Evolutionary conservation across 2,797 vertebrate genomes (phyloP).

Genomic region (Remorina albescens): DNA sequence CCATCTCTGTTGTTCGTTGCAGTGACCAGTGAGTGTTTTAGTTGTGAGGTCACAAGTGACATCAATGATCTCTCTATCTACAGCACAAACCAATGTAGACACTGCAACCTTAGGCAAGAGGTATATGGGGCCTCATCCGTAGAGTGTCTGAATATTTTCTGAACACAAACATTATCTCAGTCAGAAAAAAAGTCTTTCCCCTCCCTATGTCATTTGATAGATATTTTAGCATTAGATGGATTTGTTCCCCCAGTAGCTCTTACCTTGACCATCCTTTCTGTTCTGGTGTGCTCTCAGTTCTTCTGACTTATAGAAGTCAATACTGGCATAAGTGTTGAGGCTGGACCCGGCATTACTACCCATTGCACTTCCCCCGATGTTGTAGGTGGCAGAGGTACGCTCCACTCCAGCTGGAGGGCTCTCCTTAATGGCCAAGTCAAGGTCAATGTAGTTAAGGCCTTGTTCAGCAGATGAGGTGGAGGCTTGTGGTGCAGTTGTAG

Average conservation of each 20-base stretch:
- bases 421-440: slow-evolving; percentile 84
- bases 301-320: slow-evolving; percentile 88
- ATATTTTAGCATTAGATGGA: slow-evolving; percentile 23
- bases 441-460: slow-evolving; percentile 90
- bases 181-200: too few species aligned
- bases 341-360: slow-evolving; percentile 66
- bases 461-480: slow-evolving; percentile 77
- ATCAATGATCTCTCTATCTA: not conserved
- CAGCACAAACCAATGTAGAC: slow-evolving; percentile 2
- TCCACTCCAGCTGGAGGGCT: slow-evolving; percentile 76
- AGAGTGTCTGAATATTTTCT: not conserved
- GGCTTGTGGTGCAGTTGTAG: slow-evolving; percentile 71
- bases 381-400: slow-evolving; percentile 75
- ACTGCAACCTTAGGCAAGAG: not conserved
- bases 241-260: slow-evolving; percentile 29
- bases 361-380: slow-evolving; percentile 63
- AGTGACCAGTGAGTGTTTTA: not conserved
- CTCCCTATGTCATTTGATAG: not conserved
- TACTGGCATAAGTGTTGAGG: slow-evolving; percentile 87
- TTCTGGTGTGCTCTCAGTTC: slow-evolving; percentile 84
- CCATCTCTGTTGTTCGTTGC: not conserved
- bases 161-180: slow-evolving; percentile 5
- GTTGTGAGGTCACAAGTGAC: not conserved
- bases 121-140: not conserved
- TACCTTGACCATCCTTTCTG: slow-evolving; percentile 85